Conservation (phyloP, 2,888 invertebrate species). For the Spilarctia lutea region DNA sequence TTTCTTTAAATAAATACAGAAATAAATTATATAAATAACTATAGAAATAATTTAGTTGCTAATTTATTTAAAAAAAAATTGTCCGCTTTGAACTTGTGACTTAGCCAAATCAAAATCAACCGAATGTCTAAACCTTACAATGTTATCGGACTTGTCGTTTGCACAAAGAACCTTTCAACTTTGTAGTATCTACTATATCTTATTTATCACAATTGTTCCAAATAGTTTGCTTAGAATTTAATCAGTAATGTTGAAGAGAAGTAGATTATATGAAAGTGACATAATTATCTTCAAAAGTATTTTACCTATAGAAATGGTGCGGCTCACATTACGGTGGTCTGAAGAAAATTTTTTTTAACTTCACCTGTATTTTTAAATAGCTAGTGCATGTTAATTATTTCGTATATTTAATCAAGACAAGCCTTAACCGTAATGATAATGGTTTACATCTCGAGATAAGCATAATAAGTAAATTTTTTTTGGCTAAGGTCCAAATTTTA, state of each 20-base stretch:
- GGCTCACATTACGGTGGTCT: background rate
- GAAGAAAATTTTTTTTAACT: background rate
- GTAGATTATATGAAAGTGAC: background rate
- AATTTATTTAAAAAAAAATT: no score
- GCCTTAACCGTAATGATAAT: background rate
- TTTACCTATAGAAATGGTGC: background rate
- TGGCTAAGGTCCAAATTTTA: no score
- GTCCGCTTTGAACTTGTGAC: background rate
- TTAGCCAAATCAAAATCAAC: slow-evolving; percentile 20
- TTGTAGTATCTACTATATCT: slow-evolving; percentile 19
- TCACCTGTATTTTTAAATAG: background rate
- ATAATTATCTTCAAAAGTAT: background rate
- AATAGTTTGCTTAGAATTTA: slow-evolving; percentile 16
- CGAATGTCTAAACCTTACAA: slow-evolving; percentile 27
- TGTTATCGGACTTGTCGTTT: slow-evolving; percentile 25
- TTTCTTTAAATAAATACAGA: background rate
- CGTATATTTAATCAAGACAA: background rate
- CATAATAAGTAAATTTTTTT: background rate
- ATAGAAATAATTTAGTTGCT: no score
- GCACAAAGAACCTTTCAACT: slow-evolving; percentile 32
- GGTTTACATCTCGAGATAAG: background rate
- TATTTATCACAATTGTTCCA: slow-evolving; percentile 11
- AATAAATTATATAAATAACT: background rate
- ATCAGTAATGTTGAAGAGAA: background rate
- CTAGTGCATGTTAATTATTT: background rate